Percentiles rank a stretch among this genome's conserved stretches.
These are phyloP conservation scores for Megalonaias nervosa DNA, from an alignment of 1,140 invertebrate genomes.

Conservation along the genomic window DNA sequence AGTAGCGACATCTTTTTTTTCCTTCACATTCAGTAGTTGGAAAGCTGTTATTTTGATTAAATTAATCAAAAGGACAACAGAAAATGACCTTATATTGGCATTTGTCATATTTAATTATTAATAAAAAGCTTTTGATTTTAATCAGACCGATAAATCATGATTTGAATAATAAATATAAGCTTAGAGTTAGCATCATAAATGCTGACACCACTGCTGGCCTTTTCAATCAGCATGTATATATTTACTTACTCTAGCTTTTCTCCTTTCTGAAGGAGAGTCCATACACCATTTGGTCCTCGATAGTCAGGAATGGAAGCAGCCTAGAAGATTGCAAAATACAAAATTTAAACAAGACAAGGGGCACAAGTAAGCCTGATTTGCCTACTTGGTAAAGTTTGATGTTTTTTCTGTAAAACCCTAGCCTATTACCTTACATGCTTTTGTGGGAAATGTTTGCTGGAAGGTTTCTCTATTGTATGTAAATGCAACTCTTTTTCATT, in stretches of 20 bases:
- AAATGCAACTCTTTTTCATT: no score
- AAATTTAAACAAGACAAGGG: not conserved
- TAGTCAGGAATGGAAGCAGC: constrained; percentile 98
- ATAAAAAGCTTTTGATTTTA: no score
- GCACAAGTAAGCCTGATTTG: not conserved
- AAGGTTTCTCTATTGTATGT: no score
- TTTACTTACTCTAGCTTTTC: constrained; percentile 60
- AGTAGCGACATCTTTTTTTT: no score
- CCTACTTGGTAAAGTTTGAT: not conserved
- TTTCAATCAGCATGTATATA: constrained; percentile 1
- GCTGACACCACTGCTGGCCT: not conserved
- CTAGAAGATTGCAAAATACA: constrained; percentile 17
- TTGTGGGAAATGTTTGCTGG: not conserved
- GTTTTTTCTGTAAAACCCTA: not conserved
- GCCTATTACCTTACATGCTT: not conserved
- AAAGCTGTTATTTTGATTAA: no score
- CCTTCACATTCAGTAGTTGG: no score
- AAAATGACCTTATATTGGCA: no score
- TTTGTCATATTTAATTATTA: no score
- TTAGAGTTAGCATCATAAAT: no score
- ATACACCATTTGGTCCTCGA: constrained; percentile 78
- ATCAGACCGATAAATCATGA: no score
- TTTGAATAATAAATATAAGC: no score
- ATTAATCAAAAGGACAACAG: no score
- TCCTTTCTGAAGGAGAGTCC: constrained; percentile 70